Conservation (phyloP, 2,888 invertebrate genomes). For the Trichopoda pennipes region DNA sequence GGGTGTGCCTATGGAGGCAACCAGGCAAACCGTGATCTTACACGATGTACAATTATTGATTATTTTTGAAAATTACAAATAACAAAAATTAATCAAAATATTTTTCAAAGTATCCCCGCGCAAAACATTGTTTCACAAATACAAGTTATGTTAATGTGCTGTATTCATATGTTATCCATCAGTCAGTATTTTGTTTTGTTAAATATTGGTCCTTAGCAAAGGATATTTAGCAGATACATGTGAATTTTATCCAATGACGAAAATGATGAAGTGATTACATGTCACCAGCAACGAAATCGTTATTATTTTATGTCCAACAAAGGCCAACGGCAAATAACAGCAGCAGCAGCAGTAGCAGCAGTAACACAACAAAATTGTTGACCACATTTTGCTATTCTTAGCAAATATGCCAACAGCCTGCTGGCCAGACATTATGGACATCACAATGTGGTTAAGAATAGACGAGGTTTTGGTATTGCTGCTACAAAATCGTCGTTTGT, state of each 20-base stretch:
- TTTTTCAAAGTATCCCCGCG: too few species aligned
- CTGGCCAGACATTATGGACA: neutral
- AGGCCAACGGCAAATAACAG: conserved; percentile 1
- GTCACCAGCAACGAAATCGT: conserved; percentile 18
- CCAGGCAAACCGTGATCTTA: too few species aligned
- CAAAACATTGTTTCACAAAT: too few species aligned
- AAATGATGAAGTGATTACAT: neutral
- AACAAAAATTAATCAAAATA: too few species aligned
- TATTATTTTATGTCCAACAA: conserved; percentile 24
- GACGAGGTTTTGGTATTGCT: conserved; percentile 9
- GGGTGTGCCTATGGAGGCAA: too few species aligned
- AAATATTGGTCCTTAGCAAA: neutral
- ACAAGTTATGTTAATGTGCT: too few species aligned
- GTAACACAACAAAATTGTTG: conserved; percentile 1
- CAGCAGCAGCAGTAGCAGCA: neutral
- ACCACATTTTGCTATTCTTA: conserved; percentile 13
- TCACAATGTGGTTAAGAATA: conserved; percentile 10
- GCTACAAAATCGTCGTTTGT: conserved; percentile 19
- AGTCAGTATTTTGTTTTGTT: neutral
- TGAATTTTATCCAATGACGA: neutral
- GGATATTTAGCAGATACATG: neutral
- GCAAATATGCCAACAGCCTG: conserved; percentile 28
- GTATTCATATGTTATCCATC: too few species aligned
- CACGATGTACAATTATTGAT: too few species aligned
- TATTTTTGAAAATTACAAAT: too few species aligned